A percentile compares a stretch with the other conserved stretches of the same genome.
Evolutionary conservation across 92 coral and sea anemone genomes (phyloP).

Genomic region (Micromussa lordhowensis): DNA sequence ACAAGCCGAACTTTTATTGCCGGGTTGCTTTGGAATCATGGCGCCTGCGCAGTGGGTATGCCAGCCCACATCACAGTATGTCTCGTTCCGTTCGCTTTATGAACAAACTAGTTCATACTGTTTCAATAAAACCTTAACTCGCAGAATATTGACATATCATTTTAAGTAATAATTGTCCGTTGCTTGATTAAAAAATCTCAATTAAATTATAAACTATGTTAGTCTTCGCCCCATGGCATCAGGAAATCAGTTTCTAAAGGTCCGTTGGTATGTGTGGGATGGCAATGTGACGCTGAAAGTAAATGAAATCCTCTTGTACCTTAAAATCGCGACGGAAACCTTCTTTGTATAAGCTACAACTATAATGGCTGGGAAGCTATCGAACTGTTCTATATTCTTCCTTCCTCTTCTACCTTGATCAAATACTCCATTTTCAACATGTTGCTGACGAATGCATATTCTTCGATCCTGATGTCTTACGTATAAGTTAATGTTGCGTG

Average conservation of each 20-base stretch:
- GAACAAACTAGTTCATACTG: not conserved
- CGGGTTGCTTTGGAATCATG: not conserved
- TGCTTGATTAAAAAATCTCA: not conserved
- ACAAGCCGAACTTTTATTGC: not conserved
- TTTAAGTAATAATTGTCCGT: not conserved
- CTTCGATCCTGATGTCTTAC: not conserved
- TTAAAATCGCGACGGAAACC: not conserved
- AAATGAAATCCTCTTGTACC: not conserved
- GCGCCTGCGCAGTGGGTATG: not conserved
- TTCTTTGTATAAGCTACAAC: not conserved
- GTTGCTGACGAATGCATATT: not conserved
- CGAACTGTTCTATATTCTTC: not conserved
- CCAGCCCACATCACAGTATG: not conserved
- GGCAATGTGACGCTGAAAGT: not conserved
- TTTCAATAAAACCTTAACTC: not conserved
- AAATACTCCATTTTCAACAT: not conserved
- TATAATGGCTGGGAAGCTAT: not conserved
- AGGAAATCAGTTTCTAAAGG: not conserved
- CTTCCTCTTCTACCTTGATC: not conserved
- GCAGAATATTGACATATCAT: not conserved
- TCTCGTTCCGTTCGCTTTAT: not conserved
- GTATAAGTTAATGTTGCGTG: not conserved
- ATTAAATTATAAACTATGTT: not conserved
- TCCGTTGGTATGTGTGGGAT: not conserved
- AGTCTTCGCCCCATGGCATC: not conserved